Conservation (phyloP, 2,113 vertebrate species). For the Suncus etruscus region DNA sequence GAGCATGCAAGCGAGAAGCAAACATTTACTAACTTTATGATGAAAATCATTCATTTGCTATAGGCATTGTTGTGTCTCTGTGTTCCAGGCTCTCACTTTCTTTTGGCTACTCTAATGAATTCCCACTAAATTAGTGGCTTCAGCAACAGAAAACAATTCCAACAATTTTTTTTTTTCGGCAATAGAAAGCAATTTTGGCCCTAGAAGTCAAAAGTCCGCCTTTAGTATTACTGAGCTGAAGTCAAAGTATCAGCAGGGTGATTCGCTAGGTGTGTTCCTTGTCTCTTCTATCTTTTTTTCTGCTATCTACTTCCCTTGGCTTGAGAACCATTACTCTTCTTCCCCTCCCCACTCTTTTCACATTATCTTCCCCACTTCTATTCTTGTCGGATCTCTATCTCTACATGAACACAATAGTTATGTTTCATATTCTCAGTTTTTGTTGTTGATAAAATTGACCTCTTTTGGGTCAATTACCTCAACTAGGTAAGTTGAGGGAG, state of each 20-base stretch:
- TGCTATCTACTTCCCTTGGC: neutral
- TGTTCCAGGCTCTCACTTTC: neutral
- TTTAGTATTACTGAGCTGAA: neutral
- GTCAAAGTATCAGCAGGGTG: neutral
- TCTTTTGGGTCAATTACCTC: neutral
- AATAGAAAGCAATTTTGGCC: neutral
- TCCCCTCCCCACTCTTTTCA: neutral
- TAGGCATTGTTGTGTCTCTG: neutral
- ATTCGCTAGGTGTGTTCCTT: neutral
- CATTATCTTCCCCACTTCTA: neutral
- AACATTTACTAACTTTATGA: neutral
- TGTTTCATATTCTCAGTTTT: neutral
- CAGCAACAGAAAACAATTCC: neutral
- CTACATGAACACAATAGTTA: neutral
- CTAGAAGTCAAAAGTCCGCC: neutral
- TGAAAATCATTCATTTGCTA: neutral
- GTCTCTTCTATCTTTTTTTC: neutral
- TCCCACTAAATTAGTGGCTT: neutral
- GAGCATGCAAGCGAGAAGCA: neutral
- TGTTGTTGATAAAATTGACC: neutral
- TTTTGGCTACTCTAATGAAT: neutral
- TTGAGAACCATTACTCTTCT: neutral
- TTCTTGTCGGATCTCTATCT: neutral
- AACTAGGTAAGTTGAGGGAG: neutral
- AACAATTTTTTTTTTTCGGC: neutral